A percentile compares a stretch with the other conserved stretches of the same genome.
phyloP scores from a whole-genome alignment of 2,113 vertebrate genomes.

The Dascyllus trimaculatus region DNA sequence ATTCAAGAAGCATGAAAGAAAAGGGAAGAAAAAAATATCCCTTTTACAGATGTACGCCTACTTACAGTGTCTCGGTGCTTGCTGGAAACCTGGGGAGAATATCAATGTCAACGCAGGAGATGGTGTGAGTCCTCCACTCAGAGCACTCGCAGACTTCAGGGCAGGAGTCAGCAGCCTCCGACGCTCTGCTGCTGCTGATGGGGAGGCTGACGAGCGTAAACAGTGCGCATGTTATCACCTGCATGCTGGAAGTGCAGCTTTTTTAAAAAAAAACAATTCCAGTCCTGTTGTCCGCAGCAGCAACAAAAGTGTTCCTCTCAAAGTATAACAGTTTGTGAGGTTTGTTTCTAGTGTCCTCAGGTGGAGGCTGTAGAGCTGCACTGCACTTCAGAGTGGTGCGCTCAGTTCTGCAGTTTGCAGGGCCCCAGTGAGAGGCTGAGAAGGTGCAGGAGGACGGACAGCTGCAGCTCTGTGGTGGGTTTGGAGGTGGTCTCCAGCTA shows the following conservation, averaged over 20 bases:
- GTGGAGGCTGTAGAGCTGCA: background rate
- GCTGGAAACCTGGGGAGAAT: conserved; percentile 89
- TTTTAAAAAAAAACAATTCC: no score
- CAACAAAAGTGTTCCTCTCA: background rate
- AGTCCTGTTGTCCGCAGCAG: conserved; percentile 20
- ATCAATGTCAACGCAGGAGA: conserved; percentile 90
- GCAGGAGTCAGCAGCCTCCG: conserved; percentile 73
- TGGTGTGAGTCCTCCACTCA: conserved; percentile 86
- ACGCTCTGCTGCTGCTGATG: conserved; percentile 7
- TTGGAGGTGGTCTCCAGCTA: conserved; percentile 73
- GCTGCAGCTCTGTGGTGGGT: conserved; percentile 52
- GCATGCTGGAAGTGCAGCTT: conserved; percentile 60
- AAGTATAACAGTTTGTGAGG: background rate
- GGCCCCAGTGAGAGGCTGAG: conserved; percentile 51
- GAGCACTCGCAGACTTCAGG: conserved; percentile 89
- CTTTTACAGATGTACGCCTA: conserved; percentile 79
- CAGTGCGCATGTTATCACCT: conserved; percentile 69
- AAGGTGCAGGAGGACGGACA: conserved; percentile 59
- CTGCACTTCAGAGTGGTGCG: background rate
- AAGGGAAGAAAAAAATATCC: conserved; percentile 33
- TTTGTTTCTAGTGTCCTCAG: conserved; percentile 18
- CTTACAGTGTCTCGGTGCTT: conserved; percentile 93
- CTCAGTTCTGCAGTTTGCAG: conserved; percentile 25
- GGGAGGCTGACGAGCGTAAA: conserved; percentile 63
- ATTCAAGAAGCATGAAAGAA: conserved; percentile 48